phyloP scores from a whole-genome alignment of 1,140 invertebrate species.

The Eupristina koningsbergeri region DNA sequence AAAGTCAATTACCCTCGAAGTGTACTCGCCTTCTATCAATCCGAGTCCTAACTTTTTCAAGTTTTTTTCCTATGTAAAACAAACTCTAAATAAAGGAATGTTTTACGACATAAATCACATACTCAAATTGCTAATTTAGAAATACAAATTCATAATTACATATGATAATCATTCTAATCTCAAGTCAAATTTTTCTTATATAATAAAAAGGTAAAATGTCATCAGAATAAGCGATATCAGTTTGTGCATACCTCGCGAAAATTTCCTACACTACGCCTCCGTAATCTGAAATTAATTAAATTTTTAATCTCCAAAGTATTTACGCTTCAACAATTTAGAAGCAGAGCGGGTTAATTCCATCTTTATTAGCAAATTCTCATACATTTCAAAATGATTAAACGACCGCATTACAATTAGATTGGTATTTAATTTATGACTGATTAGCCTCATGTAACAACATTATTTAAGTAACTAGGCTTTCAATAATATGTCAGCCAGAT shows the following conservation, averaged over 20 bases:
- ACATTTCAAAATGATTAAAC: background rate
- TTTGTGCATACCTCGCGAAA: background rate
- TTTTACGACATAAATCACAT: background rate
- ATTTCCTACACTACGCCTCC: background rate
- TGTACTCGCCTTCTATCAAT: background rate
- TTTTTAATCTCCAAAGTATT: background rate
- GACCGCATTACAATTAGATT: background rate
- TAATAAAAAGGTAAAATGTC: slow-evolving; percentile 5
- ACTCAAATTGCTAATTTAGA: background rate
- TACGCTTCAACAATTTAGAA: background rate
- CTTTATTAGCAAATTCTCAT: slow-evolving; percentile 9
- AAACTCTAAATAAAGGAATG: background rate
- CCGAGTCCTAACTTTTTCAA: background rate
- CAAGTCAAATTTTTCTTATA: background rate
- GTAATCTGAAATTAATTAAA: background rate
- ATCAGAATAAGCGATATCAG: background rate
- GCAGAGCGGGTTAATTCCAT: background rate
- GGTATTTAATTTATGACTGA: slow-evolving; percentile 14
- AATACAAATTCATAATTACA: background rate
- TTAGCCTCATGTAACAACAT: slow-evolving; percentile 8
- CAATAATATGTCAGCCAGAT: slow-evolving; percentile 6
- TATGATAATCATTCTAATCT: background rate
- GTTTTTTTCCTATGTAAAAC: background rate
- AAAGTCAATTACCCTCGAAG: background rate
- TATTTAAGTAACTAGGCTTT: background rate